phyloP scores from a whole-genome alignment of 2,888 invertebrate species.

The Pinctada fucata region DNA sequence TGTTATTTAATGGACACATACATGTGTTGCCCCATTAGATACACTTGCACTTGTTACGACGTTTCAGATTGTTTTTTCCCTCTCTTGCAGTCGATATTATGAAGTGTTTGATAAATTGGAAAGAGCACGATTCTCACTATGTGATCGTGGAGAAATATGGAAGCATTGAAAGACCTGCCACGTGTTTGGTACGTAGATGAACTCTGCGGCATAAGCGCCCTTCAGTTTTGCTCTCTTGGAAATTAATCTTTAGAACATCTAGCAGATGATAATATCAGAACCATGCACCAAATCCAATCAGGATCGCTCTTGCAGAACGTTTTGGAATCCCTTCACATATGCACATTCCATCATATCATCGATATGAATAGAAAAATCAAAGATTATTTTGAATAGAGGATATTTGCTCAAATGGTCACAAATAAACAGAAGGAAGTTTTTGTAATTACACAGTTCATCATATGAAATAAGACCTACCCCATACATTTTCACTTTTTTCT shows the following conservation, averaged over 20 bases:
- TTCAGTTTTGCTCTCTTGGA: background rate
- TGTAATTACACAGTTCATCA: background rate
- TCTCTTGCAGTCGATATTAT: constrained; percentile 62
- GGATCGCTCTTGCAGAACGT: background rate
- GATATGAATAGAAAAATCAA: background rate
- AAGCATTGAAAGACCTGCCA: constrained; percentile 42
- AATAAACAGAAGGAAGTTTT: background rate
- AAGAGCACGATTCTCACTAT: constrained; percentile 49
- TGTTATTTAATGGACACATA: background rate
- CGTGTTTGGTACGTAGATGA: constrained; percentile 50
- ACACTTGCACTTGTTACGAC: background rate
- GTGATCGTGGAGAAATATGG: constrained; percentile 52
- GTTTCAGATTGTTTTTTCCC: background rate
- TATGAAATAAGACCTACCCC: background rate
- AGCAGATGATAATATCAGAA: background rate
- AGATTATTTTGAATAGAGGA: background rate
- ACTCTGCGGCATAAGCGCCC: too few species aligned
- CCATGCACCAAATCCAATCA: background rate
- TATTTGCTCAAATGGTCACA: constrained; percentile 1
- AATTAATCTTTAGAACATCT: constrained; percentile 6
- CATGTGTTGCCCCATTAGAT: background rate
- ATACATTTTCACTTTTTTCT: too few species aligned
- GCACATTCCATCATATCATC: background rate
- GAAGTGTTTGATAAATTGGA: constrained; percentile 64
- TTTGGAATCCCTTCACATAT: background rate